Conservation (phyloP, 2,113 vertebrate species). For the Corythaeola cristata region DNA sequence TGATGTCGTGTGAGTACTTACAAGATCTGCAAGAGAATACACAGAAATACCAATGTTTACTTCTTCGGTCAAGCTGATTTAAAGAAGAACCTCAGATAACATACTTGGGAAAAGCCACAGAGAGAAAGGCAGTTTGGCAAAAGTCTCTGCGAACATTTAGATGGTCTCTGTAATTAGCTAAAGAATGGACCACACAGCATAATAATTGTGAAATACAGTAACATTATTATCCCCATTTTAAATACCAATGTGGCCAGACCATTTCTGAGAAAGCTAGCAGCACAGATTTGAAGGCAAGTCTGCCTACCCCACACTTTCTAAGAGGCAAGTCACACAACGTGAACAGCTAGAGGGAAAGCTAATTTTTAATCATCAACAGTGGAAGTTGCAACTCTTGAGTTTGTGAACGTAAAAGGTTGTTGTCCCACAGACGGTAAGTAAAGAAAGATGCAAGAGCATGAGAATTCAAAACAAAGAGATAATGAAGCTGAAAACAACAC, state of each 20-base stretch:
- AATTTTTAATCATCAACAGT: not conserved
- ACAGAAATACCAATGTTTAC: not conserved
- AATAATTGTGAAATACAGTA: not conserved
- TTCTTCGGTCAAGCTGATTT: not conserved
- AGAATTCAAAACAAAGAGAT: not conserved
- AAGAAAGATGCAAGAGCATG: not conserved
- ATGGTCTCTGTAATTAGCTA: not conserved
- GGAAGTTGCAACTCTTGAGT: not conserved
- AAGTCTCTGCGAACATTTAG: not conserved
- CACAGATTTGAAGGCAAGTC: not conserved
- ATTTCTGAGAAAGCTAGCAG: not conserved
- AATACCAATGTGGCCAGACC: not conserved
- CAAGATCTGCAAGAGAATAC: slow-evolving; percentile 69
- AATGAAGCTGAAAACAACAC: not conserved
- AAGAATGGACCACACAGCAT: not conserved
- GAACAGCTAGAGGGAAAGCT: not conserved
- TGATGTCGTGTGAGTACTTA: slow-evolving; percentile 70
- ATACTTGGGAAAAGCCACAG: not conserved
- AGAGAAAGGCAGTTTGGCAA: not conserved
- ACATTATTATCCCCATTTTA: not conserved
- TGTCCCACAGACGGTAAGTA: not conserved
- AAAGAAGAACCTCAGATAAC: not conserved
- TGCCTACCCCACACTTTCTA: not conserved
- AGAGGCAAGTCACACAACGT: not conserved
- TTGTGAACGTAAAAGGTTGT: not conserved